phyloP scores from a whole-genome alignment of 2,888 invertebrate species.

The Halictus quadricinctus region DNA sequence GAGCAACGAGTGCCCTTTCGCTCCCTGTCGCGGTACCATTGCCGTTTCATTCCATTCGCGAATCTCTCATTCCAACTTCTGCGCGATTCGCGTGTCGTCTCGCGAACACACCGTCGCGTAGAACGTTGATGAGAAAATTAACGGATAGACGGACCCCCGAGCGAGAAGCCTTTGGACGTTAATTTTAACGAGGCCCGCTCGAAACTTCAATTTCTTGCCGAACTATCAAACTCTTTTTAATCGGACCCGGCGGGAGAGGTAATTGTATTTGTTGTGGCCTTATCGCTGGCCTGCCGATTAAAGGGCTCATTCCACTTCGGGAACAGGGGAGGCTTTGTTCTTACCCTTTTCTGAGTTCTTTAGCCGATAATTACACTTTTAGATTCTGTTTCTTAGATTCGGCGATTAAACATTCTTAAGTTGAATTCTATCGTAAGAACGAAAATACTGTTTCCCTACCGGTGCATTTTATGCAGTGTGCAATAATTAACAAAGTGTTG shows the following conservation, averaged over 20 bases:
- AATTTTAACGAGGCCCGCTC: not conserved
- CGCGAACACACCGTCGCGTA: not conserved
- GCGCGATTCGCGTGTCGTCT: not conserved
- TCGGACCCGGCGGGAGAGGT: not conserved
- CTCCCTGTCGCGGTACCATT: constrained; percentile 4
- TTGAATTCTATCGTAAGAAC: not conserved
- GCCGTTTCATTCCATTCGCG: not conserved
- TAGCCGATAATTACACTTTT: not conserved
- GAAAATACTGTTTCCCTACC: not conserved
- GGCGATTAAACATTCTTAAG: not conserved
- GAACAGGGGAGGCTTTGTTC: not conserved
- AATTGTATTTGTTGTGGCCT: constrained; percentile 5
- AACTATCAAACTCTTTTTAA: constrained; percentile 1
- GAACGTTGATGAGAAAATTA: constrained; percentile 2
- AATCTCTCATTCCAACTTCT: not conserved
- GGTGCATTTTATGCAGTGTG: not conserved
- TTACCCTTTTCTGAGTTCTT: not conserved
- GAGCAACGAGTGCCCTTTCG: constrained; percentile 4
- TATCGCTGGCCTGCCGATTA: not conserved
- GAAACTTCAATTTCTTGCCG: not conserved
- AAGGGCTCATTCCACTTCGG: not conserved
- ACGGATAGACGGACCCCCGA: not conserved
- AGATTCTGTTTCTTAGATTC: not conserved
- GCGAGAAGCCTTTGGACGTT: not conserved
- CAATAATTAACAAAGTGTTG: not conserved